Percentiles rank a stretch among this genome's conserved stretches.
Evolutionary conservation across 2,797 vertebrate genomes (phyloP).

Genomic region (Oreonectes daqikongensis): DNA sequence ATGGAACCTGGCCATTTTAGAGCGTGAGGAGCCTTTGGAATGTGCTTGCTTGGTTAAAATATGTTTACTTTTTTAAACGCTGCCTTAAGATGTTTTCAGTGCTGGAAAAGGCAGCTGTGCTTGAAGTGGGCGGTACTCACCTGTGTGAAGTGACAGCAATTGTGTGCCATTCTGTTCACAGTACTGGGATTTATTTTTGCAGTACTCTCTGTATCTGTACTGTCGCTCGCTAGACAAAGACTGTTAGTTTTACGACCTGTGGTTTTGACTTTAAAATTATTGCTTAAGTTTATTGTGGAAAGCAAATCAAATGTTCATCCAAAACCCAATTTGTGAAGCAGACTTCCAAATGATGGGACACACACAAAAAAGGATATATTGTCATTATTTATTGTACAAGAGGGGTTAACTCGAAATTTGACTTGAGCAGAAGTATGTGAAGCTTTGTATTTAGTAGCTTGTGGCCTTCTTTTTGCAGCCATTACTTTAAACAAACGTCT

Average conservation of each 20-base stretch:
- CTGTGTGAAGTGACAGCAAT: background rate
- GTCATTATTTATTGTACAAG: no score
- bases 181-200: background rate
- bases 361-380: no score
- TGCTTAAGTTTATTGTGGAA: no score
- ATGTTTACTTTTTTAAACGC: background rate
- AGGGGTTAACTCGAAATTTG: no score
- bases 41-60: background rate
- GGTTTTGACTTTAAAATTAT: no score
- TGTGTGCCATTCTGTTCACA: background rate
- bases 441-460: no score
- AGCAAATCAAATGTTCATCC: no score
- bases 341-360: no score
- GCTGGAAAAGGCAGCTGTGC: background rate
- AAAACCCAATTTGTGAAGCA: no score
- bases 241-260: background rate
- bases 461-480: no score
- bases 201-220: background rate
- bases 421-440: no score
- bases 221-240: background rate
- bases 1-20: slow-evolving; percentile 13
- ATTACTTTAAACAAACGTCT: no score
- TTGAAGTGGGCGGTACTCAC: background rate
- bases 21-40: background rate
- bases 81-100: background rate